Evolutionary conservation across 2,797 vertebrate genomes (phyloP).

Genomic region (Oreortyx pictus): DNA sequence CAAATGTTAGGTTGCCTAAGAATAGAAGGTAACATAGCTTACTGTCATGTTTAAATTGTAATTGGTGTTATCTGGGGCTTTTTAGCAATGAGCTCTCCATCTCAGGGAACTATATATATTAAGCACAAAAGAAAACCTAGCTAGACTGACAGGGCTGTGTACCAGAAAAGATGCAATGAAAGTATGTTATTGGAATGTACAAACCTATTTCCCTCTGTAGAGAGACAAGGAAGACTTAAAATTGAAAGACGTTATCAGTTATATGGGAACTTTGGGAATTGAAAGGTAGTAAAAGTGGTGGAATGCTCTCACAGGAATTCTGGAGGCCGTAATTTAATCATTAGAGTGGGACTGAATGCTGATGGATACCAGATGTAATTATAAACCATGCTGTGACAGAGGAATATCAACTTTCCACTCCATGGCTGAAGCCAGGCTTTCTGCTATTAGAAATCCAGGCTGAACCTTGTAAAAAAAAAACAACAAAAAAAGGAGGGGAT

Average conservation of each 20-base stretch:
- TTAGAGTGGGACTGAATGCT: neutral
- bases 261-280: neutral
- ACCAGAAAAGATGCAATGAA: neutral
- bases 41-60: neutral
- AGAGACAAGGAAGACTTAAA: neutral
- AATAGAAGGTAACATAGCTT: neutral
- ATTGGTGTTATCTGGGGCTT: neutral
- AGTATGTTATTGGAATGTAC: neutral
- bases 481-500: neutral
- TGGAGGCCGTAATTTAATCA: neutral
- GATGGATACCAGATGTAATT: neutral
- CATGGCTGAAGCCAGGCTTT: neutral
- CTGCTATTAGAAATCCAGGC: neutral
- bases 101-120: neutral
- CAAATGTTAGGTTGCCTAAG: neutral
- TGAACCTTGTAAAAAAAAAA: neutral
- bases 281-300: neutral
- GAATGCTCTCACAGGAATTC: neutral
- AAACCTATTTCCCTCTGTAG: neutral
- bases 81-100: neutral
- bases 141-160: neutral
- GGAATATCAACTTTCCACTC: neutral
- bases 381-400: neutral
- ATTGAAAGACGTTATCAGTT: neutral
- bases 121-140: neutral